Evolutionary conservation across 2,888 invertebrate genomes (phyloP), one percentile per base, ranked within the genome.

Genomic region (Philhelius pedissequus): DNA sequence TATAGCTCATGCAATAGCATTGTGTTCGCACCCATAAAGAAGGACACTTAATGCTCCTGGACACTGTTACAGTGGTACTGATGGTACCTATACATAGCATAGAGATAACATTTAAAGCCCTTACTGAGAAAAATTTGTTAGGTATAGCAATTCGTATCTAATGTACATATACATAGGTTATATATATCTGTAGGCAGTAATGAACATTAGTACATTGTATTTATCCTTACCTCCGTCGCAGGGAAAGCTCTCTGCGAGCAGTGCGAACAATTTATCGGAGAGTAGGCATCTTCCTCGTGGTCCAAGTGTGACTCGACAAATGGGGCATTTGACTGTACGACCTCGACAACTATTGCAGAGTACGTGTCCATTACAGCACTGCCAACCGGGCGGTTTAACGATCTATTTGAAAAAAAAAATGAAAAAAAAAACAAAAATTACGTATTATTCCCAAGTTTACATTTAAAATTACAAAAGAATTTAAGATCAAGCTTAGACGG

Each of bases 311-410:
- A 92, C 92, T 54, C 92, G 90, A 87, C 92, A 92, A 76, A 92
- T 91, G 68, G 92, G 92, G 88, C 92, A 92, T 87, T 91, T 91
- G 64, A 90, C 90, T 27, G 92, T 90, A 78, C 92, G 90, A 87
- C 89, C 89, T 86, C 92, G 91, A 88, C 92, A 92, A 87, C 90
- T 90, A 88, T 91, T 90, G 87, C 92, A 92, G 20, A 92, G 89
- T 76, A 92, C 90, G 89, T 92, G 92, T 86, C 92, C 92, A 87
- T 92, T 92, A 89, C 91, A 91, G 87, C 92, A 92, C 87, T 92
- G 92, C 90, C 91, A 91, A 81, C 92, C 91, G 66, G 92, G 92
- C 86, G 92, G 92, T 86, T 90, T 90, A 86, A 90, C 89, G 87
- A 91, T 89, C 91, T 91, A 87, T 79, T 75, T 78, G 56, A 56